A percentile compares a stretch with the other conserved stretches of the same genome.
These are phyloP conservation scores for Schlechtendalia chinensis DNA, from an alignment of 1,140 invertebrate genomes.

Conservation along the genomic window DNA sequence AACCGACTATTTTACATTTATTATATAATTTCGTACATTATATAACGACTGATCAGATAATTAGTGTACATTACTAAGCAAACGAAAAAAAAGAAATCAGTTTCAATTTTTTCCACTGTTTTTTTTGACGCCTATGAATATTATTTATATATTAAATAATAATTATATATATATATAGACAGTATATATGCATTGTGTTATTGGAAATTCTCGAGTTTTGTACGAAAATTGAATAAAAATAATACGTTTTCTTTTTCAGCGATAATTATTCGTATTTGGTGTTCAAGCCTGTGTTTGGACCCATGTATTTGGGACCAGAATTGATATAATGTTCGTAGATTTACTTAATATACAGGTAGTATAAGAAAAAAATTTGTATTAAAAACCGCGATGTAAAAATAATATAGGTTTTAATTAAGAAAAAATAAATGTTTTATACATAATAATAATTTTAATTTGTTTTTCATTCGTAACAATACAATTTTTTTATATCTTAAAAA, in stretches of 20 bases:
- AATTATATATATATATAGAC: too few species aligned
- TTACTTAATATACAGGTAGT: conserved; percentile 45
- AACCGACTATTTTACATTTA: too few species aligned
- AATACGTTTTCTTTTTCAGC: conserved; percentile 30
- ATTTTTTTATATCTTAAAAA: conserved; percentile 35
- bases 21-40: too few species aligned
- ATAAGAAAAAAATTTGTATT: conserved; percentile 43
- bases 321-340: conserved; percentile 42
- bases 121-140: too few species aligned
- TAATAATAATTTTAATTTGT: conserved; percentile 21
- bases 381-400: conserved; percentile 33
- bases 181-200: too few species aligned
- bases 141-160: too few species aligned
- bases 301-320: conserved; percentile 50
- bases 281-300: conserved; percentile 49
- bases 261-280: conserved; percentile 41
- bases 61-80: too few species aligned
- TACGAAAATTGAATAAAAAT: too few species aligned
- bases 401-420: conserved; percentile 33
- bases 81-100: too few species aligned
- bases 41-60: too few species aligned
- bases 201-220: too few species aligned
- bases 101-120: too few species aligned
- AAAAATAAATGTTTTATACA: conserved; percentile 46
- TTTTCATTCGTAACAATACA: conserved; percentile 39